Conservation (phyloP, 2,113 vertebrate species). For the Anhinga rufa region DNA sequence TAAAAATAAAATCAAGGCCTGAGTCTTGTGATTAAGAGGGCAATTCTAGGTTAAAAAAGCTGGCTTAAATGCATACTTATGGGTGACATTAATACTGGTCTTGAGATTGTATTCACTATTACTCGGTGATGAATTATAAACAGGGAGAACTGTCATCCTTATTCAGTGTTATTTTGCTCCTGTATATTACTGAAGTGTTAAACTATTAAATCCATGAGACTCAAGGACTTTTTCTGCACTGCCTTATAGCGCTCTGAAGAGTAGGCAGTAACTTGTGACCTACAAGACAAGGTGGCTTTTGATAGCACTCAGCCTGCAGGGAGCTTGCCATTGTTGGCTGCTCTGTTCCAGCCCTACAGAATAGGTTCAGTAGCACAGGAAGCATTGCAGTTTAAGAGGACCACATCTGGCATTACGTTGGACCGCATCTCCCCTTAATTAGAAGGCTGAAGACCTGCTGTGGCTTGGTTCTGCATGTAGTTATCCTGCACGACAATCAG, state of each 20-base stretch:
- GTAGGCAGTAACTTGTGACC: not conserved
- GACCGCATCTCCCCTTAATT: not conserved
- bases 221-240: not conserved
- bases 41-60: not conserved
- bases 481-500: not conserved
- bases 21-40: constrained; percentile 37
- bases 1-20: constrained; percentile 73
- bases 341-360: not conserved
- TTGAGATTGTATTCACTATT: not conserved
- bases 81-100: not conserved
- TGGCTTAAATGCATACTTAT: not conserved
- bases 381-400: not conserved
- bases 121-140: not conserved
- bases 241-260: rapidly evolving
- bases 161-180: not conserved
- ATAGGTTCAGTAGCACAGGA: not conserved
- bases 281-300: not conserved
- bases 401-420: not conserved
- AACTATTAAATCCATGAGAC: not conserved
- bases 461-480: not conserved
- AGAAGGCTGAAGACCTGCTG: not conserved
- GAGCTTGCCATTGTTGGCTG: not conserved
- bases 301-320: not conserved
- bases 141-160: not conserved
- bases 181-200: not conserved